Conservation (phyloP, 2,113 vertebrate genomes). For the Lates calcarifer region DNA sequence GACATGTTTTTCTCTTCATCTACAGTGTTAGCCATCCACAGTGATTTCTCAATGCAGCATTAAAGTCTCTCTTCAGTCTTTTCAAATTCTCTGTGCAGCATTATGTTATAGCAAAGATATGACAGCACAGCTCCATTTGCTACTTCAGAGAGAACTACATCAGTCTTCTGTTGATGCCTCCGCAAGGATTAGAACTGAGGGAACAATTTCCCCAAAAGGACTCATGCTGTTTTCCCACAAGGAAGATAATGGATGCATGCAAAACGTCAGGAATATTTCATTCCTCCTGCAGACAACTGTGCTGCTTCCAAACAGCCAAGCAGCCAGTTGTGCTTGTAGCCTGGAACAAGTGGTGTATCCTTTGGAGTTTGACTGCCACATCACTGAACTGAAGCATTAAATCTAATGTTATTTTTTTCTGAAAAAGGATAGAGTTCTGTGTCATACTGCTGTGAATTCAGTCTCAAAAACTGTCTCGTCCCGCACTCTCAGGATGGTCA, state of each 20-base stretch:
- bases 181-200: conserved; percentile 67
- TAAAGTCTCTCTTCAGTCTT: conserved; percentile 50
- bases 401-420: conserved; percentile 1
- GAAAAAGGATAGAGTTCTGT: conserved; percentile 34
- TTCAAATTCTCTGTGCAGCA: conserved; percentile 32
- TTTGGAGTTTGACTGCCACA: conserved; percentile 65
- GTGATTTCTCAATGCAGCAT: conserved; percentile 44
- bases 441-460: conserved; percentile 50
- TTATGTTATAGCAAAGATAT: conserved; percentile 39
- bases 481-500: neutral
- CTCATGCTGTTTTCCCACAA: conserved; percentile 68
- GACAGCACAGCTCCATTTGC: conserved; percentile 67
- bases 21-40: conserved; percentile 40
- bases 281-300: conserved; percentile 63
- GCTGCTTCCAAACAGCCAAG: conserved; percentile 35
- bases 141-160: conserved; percentile 65
- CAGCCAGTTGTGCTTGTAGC: conserved; percentile 54
- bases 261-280: conserved; percentile 73
- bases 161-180: conserved; percentile 64
- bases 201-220: conserved; percentile 69
- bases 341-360: conserved; percentile 61
- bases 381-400: conserved; percentile 63
- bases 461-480: conserved; percentile 11
- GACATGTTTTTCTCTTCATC: conserved; percentile 37
- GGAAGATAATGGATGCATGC: conserved; percentile 75